phyloP scores from a whole-genome alignment of 2,113 vertebrate species.

The Redunca redunca region DNA sequence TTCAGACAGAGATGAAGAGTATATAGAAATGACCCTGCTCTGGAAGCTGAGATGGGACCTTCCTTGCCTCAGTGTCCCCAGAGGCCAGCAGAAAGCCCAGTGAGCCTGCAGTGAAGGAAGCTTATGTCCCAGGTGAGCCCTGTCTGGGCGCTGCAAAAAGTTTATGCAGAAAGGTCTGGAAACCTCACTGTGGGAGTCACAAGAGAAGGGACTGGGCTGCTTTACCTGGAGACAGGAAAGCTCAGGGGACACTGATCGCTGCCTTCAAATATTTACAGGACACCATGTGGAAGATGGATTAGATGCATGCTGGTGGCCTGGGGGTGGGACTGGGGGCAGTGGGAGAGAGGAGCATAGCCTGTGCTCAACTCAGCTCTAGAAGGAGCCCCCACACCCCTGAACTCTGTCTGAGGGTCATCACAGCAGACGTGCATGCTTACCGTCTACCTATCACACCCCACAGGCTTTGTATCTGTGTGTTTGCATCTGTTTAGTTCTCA shows the following conservation, averaged over 20 bases:
- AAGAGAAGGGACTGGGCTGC: background rate
- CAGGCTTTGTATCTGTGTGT: background rate
- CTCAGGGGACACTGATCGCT: background rate
- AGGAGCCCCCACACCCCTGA: background rate
- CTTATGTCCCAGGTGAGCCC: background rate
- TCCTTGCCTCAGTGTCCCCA: background rate
- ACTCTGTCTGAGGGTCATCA: too few species aligned
- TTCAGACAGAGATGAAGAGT: background rate
- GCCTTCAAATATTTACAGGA: background rate
- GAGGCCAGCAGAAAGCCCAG: background rate
- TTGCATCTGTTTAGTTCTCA: background rate
- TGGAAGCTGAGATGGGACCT: fast-evolving
- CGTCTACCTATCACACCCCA: fast-evolving
- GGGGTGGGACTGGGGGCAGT: background rate
- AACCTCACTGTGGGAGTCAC: background rate
- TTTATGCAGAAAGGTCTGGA: background rate
- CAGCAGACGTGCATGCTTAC: fast-evolving
- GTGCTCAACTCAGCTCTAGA: background rate
- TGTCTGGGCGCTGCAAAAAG: background rate
- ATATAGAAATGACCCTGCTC: background rate
- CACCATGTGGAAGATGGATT: background rate
- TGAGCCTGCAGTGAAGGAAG: background rate
- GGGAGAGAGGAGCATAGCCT: background rate
- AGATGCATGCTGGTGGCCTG: background rate
- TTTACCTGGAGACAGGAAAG: background rate